Evolutionary conservation across 2,113 vertebrate species (phyloP).

Genomic region (Scatophagus argus): DNA sequence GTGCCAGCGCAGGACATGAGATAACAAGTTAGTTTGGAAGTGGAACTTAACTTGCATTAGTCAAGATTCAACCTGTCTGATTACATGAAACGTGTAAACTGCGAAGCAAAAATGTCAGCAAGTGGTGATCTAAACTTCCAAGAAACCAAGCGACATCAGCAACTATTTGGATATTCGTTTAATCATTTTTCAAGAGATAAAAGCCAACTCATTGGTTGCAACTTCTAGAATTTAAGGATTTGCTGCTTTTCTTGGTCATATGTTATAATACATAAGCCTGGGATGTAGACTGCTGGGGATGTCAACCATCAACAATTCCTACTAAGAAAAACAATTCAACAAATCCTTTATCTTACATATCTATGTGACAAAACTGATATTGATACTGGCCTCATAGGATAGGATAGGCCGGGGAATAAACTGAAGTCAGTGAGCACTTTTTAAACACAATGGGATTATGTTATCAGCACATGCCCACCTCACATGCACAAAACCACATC

Average conservation of each 20-base stretch:
- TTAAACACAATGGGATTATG: neutral
- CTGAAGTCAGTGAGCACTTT: neutral
- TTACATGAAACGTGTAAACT: neutral
- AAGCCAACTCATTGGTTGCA: no score
- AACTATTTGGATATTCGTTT: no score
- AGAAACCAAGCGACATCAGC: neutral
- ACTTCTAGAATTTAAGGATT: no score
- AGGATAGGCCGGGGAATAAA: neutral
- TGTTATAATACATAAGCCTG: no score
- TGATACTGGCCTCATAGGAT: no score
- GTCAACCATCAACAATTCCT: no score
- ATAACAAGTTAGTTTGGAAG: neutral
- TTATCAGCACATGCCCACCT: neutral
- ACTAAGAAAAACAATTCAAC: no score
- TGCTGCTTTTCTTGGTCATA: no score
- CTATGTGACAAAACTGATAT: no score
- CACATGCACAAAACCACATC: neutral
- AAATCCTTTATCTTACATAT: no score
- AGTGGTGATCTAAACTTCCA: neutral
- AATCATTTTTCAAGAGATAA: no score
- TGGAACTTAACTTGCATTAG: neutral
- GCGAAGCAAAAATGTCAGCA: neutral
- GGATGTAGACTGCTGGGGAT: no score
- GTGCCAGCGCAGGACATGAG: constrained; percentile 11
- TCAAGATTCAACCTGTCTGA: constrained; percentile 24